phyloP scores from a whole-genome alignment of 2,888 invertebrate genomes.

The Melanostoma scalare region DNA sequence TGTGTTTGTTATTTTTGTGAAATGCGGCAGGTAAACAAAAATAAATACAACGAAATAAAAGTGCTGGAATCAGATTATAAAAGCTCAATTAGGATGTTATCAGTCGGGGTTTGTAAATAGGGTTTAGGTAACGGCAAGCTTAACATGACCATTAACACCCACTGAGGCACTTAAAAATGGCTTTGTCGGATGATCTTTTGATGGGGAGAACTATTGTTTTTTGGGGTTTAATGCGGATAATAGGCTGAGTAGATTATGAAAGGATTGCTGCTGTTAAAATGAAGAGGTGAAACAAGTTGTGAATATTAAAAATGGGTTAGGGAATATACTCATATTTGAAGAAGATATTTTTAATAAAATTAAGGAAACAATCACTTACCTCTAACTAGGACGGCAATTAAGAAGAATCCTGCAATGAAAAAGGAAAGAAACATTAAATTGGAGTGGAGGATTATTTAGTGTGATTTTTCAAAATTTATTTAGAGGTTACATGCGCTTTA shows the following conservation, averaged over 20 bases:
- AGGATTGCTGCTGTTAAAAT: no score
- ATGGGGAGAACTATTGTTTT: no score
- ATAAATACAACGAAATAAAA: constrained; percentile 40
- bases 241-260: no score
- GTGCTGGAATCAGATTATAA: constrained; percentile 53
- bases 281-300: no score
- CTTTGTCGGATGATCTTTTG: not conserved
- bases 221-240: no score
- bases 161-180: constrained; percentile 32
- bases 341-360: no score
- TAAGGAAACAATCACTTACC: not conserved
- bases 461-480: no score
- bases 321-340: no score
- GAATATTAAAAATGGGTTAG: no score
- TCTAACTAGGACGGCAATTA: not conserved
- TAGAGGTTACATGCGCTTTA: no score
- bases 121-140: constrained; percentile 5
- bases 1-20: constrained; percentile 19
- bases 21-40: constrained; percentile 52
- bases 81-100: constrained; percentile 29
- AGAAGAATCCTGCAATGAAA: not conserved
- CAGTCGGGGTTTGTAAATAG: constrained; percentile 1
- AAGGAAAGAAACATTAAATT: not conserved
- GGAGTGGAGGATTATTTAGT: not conserved
- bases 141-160: constrained; percentile 32